Conservation (phyloP, 2,113 vertebrate species). For the Amia ocellicauda region DNA sequence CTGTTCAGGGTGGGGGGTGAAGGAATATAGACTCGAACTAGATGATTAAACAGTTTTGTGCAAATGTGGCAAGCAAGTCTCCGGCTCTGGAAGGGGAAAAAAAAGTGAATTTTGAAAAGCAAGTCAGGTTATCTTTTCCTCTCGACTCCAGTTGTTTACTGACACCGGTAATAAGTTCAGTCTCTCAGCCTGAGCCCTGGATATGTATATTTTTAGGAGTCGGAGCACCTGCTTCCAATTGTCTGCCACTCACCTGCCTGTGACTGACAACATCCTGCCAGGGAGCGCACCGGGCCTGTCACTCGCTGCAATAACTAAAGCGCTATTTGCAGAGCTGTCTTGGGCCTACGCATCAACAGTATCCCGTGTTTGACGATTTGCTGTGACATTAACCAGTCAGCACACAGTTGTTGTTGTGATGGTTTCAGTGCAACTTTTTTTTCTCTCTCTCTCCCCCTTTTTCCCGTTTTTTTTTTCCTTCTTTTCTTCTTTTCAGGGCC, state of each 20-base stretch:
- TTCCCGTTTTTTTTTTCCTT: not conserved
- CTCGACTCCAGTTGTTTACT: not conserved
- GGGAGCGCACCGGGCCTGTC: slow-evolving; percentile 8
- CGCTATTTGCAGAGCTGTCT: slow-evolving; percentile 45
- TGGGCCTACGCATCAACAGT: slow-evolving; percentile 24
- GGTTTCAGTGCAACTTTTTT: slow-evolving; percentile 46
- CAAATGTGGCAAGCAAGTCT: no score
- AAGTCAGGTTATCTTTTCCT: not conserved
- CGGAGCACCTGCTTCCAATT: not conserved
- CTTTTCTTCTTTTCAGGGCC: slow-evolving; percentile 24
- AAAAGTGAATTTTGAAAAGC: not conserved
- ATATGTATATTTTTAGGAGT: slow-evolving; percentile 3
- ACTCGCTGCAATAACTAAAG: slow-evolving; percentile 42
- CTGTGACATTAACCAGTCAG: slow-evolving; percentile 61
- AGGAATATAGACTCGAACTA: no score
- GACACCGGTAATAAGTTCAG: not conserved
- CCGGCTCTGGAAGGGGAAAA: no score
- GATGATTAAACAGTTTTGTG: no score
- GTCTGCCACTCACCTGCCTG: slow-evolving; percentile 35
- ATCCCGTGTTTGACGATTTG: slow-evolving; percentile 54
- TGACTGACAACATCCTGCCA: slow-evolving; percentile 47
- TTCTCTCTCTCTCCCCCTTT: not conserved
- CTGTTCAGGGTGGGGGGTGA: no score
- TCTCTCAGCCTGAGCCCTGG: not conserved
- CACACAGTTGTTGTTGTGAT: slow-evolving; percentile 41